Conservation (phyloP, 2,888 invertebrate genomes). For the Sinhomidia bicolor region DNA sequence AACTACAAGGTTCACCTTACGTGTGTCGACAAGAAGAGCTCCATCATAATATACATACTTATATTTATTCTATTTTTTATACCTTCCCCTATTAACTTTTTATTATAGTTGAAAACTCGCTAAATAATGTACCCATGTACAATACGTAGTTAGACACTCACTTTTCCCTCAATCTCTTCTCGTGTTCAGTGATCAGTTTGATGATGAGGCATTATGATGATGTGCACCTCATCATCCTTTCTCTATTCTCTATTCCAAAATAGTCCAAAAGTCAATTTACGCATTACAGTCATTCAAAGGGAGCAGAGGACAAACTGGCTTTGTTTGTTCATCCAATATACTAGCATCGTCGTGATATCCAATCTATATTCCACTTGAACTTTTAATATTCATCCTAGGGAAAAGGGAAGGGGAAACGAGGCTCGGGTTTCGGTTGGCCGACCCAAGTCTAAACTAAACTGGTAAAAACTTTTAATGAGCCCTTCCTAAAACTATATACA, state of each 20-base stretch:
- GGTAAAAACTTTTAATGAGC: constrained; percentile 25
- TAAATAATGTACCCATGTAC: background rate
- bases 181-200: background rate
- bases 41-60: too few relatives aligned
- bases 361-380: background rate
- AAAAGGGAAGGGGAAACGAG: background rate
- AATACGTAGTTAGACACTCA: too few relatives aligned
- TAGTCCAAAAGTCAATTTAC: background rate
- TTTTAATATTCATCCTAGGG: background rate
- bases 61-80: background rate
- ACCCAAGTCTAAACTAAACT: background rate
- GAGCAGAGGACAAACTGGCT: too few relatives aligned
- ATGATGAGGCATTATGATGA: background rate
- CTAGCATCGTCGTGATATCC: background rate
- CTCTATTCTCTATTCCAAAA: too few relatives aligned
- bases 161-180: background rate
- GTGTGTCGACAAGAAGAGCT: background rate
- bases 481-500: background rate
- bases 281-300: background rate
- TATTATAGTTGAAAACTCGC: background rate
- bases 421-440: constrained; percentile 8
- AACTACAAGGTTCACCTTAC: constrained; percentile 16
- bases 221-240: background rate
- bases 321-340: background rate
- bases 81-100: background rate